Percentiles rank a stretch among this genome's conserved stretches.
Evolutionary conservation across 2,888 invertebrate species (phyloP).

Genomic region (Apantesis nais): DNA sequence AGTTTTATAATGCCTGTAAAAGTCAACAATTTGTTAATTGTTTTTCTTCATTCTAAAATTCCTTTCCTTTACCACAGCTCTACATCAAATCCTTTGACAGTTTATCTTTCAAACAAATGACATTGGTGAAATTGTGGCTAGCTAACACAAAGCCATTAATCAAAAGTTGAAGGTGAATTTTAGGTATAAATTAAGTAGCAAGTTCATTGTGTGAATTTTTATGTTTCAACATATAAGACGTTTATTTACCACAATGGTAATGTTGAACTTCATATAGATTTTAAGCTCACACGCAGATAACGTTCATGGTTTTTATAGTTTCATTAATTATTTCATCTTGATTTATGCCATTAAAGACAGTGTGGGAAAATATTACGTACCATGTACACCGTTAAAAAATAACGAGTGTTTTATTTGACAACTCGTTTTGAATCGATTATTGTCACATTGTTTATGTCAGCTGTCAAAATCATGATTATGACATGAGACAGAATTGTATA

Average conservation of each 20-base stretch:
- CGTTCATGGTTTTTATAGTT: not conserved
- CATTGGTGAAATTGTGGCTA: too few species aligned
- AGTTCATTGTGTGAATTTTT: not conserved
- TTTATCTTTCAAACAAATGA: too few species aligned
- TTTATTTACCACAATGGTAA: not conserved
- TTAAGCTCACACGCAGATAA: not conserved
- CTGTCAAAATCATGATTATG: constrained; percentile 42
- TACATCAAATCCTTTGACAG: too few species aligned
- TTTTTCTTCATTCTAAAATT: too few species aligned
- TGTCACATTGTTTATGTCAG: constrained; percentile 6
- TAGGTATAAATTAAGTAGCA: not conserved
- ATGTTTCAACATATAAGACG: not conserved
- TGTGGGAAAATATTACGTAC: not conserved
- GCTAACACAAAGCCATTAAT: too few species aligned
- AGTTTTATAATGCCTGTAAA: too few species aligned
- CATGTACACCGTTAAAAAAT: constrained; percentile 10
- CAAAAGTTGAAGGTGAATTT: too few species aligned
- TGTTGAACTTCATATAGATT: not conserved
- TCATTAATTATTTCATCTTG: not conserved
- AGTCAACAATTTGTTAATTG: too few species aligned
- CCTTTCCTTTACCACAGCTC: too few species aligned
- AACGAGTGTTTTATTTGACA: constrained; percentile 4
- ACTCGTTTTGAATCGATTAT: not conserved
- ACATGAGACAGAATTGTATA: constrained; percentile 35
- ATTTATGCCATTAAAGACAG: not conserved